These are phyloP conservation scores for Diarsia dahlii DNA, from an alignment of 2,888 invertebrate species.

Conservation along the genomic window DNA sequence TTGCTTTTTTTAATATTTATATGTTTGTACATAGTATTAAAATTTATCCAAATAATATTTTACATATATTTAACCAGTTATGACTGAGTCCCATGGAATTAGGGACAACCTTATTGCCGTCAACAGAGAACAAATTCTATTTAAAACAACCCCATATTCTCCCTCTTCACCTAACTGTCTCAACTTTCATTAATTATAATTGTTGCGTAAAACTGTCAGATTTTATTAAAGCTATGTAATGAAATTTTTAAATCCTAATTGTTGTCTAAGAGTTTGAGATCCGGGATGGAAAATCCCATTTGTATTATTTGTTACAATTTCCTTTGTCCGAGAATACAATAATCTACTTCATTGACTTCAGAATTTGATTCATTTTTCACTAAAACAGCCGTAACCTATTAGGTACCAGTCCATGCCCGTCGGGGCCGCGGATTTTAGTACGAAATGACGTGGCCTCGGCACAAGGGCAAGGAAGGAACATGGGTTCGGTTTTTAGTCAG, in stretches of 20 bases:
- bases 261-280: neutral
- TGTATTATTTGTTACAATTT: neutral
- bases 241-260: neutral
- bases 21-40: too few relatives aligned
- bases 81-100: neutral
- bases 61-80: neutral
- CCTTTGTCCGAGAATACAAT: neutral
- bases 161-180: neutral
- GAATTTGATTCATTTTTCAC: neutral
- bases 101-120: neutral
- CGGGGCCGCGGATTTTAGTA: too few relatives aligned
- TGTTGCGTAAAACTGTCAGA: constrained; percentile 8
- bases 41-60: too few relatives aligned
- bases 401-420: too few relatives aligned
- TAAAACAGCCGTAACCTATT: neutral
- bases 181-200: constrained; percentile 6
- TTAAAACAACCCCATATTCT: neutral
- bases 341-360: neutral
- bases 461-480: too few relatives aligned
- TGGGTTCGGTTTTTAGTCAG: too few relatives aligned
- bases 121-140: neutral
- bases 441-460: too few relatives aligned
- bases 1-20: too few relatives aligned
- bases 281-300: neutral
- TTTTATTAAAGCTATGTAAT: neutral